Evolutionary conservation across 2,797 vertebrate species (phyloP), one percentile per base, ranked within the genome.

Genomic region (Urocyon cinereoargenteus): DNA sequence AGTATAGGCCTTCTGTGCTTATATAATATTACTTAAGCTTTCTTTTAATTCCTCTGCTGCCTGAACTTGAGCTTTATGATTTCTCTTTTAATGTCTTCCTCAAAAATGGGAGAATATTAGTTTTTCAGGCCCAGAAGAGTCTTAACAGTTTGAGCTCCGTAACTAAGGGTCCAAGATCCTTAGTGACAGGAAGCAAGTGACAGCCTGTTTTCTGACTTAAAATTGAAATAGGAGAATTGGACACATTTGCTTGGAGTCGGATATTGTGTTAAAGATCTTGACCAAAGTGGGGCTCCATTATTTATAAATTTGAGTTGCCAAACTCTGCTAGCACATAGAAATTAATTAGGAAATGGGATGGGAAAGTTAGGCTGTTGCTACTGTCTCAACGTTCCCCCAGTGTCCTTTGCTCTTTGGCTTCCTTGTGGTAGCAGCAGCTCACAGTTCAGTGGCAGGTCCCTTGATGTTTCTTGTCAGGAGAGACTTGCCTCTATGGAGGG

Each of bases 21-120:
- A 45, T 13, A 14, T n/a, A 51, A 53, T 21, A 45, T 84, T 77
- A 22, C n/a, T 90, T 84, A 14, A 36, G 16, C 49, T 78, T 77
- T 90, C 19, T 95, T 6, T 90, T 64, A 34, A 24, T 61, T 94
- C 3, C 28, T 53, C 34, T 91, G 28, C 28, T 93, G 0, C 49
- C 77, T 96, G 28, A 86, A 90, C 10, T 84, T 92, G 51, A 97
- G 36, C 53, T 66, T 95, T 95, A 31, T 40, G 59, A 45, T 92
- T 88, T 88, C 18, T 88, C 40, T 94, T 22, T 73, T 51, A 88
- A 82, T 90, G 22, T 51, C n/a, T 89, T 91, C 78, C 66, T 86
- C 21, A 91, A 45, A 94, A 84, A 12, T 66, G 16, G 68, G 75
- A 57, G 4, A 78, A 57, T 53, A 19, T 51, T 81, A 34, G 49